Percentiles rank a stretch among this genome's conserved stretches.
phyloP scores from a whole-genome alignment of 2,113 vertebrate species.

The Otis tarda region DNA sequence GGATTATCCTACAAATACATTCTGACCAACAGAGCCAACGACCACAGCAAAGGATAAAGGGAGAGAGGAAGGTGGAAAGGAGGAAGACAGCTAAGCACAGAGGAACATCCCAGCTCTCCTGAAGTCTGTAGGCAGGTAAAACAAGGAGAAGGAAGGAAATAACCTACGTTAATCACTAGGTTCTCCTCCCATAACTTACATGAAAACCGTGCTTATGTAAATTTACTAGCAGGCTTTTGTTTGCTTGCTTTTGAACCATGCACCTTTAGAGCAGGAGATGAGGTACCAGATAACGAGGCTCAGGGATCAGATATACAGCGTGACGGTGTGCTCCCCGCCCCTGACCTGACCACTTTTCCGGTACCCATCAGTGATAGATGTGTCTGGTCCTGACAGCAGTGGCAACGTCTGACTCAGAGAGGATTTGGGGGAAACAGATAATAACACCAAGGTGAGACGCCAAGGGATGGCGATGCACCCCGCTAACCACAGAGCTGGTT shows the following conservation, averaged over 20 bases:
- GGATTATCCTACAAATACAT: neutral
- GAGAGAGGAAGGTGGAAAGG: neutral
- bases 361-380: too few relatives aligned
- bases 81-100: neutral
- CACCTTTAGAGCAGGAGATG: neutral
- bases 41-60: neutral
- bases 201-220: rapidly evolving
- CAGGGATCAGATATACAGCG: neutral
- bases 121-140: neutral
- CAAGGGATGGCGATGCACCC: too few relatives aligned
- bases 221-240: neutral
- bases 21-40: neutral
- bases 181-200: neutral
- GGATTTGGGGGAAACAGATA: too few relatives aligned
- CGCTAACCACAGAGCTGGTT: too few relatives aligned
- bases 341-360: too few relatives aligned
- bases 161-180: neutral
- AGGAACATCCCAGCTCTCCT: neutral
- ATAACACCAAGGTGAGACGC: too few relatives aligned
- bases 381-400: too few relatives aligned
- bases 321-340: too few relatives aligned
- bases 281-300: neutral
- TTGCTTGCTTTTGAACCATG: neutral
- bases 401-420: too few relatives aligned
- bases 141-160: neutral